phyloP scores from a whole-genome alignment of 2,113 vertebrate genomes.

The Spilogale gracilis region DNA sequence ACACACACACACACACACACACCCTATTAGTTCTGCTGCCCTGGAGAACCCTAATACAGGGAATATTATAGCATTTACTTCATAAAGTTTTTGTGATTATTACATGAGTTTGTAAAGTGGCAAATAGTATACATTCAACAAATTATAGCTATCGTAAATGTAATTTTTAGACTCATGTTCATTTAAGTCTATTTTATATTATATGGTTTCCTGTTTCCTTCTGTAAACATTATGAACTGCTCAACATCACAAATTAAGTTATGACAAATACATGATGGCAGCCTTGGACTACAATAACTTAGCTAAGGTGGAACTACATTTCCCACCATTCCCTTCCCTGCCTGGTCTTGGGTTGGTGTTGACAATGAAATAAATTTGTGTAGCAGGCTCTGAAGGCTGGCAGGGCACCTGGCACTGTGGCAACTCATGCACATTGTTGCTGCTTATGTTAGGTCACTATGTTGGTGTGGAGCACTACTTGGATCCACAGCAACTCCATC shows the following conservation, averaged over 20 bases:
- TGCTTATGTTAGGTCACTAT: not conserved
- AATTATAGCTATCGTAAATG: not conserved
- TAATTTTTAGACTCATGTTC: not conserved
- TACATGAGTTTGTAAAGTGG: not conserved
- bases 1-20: not conserved
- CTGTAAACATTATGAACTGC: not conserved
- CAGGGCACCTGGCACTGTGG: not conserved
- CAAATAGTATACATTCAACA: not conserved
- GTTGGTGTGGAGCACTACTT: not conserved
- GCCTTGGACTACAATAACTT: not conserved
- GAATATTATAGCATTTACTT: not conserved
- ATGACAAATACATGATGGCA: not conserved
- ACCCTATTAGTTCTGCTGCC: not conserved
- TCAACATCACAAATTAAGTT: not conserved
- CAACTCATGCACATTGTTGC: not conserved
- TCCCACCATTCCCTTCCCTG: not conserved
- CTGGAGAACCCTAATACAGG: not conserved
- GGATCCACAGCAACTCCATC: not conserved
- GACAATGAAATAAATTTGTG: not conserved
- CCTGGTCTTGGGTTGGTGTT: not conserved
- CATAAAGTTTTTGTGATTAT: not conserved
- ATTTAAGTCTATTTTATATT: not conserved
- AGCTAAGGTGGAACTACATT: not conserved
- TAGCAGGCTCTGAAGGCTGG: not conserved
- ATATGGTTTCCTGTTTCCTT: not conserved